phyloP scores from a whole-genome alignment of 2,113 vertebrate species.

The Rhinolophus ferrumequinum region DNA sequence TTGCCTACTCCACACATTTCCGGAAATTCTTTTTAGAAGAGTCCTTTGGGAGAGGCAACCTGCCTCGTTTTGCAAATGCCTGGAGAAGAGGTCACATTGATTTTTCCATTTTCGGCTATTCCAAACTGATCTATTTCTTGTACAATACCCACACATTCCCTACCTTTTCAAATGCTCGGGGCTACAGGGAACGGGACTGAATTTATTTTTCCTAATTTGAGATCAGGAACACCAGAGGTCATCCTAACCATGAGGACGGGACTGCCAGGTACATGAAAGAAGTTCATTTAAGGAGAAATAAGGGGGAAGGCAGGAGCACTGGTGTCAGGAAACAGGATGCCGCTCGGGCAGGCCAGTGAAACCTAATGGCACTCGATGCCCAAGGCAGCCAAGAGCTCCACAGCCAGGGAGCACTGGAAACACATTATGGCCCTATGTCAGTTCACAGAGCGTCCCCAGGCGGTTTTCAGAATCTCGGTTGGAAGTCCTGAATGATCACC shows the following conservation, averaged over 20 bases:
- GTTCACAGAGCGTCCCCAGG: neutral
- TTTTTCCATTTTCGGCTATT: neutral
- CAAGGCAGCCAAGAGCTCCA: neutral
- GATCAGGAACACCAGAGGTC: neutral
- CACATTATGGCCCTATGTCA: neutral
- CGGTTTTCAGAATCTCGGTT: neutral
- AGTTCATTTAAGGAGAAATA: neutral
- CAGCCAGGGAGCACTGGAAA: neutral
- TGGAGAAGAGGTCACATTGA: neutral
- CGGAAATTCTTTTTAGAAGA: neutral
- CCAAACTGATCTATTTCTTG: neutral
- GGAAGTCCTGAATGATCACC: neutral
- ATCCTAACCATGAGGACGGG: neutral
- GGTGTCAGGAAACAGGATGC: accelerated
- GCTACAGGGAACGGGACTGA: neutral
- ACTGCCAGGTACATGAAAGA: neutral
- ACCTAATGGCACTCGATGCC: neutral
- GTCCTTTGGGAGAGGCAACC: neutral
- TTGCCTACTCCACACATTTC: neutral
- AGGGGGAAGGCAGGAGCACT: neutral
- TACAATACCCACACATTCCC: neutral
- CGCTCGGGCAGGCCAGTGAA: neutral
- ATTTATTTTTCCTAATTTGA: neutral
- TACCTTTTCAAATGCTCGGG: neutral
- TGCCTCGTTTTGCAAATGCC: neutral